Evolutionary conservation across 2,888 invertebrate genomes (phyloP), one percentile per base, ranked within the genome.

Genomic region (Drosophila buzzatii): DNA sequence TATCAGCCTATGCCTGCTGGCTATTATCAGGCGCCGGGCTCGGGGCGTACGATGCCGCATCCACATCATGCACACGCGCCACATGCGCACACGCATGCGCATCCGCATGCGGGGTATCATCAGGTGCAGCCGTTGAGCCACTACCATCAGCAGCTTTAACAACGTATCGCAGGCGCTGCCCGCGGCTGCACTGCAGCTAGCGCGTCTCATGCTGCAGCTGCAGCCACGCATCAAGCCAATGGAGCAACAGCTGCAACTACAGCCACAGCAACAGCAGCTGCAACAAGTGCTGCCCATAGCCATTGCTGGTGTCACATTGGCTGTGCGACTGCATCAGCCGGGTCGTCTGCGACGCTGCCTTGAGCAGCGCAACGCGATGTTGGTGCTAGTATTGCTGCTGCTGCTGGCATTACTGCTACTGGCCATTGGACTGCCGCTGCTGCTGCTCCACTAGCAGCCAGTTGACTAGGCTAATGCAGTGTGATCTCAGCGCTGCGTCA

Each of bases 141-240:
- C 37, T 91, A 90, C 68, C 91, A 88, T 73, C 90, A 85, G 76
- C 86, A 86, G 65, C 90, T 90, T 79, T 90, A 87, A 89, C 90
- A 86, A 87, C 82, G 87, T 77, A 60, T 73, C 77, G 69, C 47
- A 58, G 49, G 52, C 64, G 27, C 53, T 81, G 57, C 51, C 70
- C 23, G 61, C 49, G 18, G 78, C 65, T 57, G 71, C 69, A 8
- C 53, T 65, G 66, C 84, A 71, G 23, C 47, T 83, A 56, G 59
- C 65, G 41, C 70, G 65, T 20, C 65, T 72, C 12, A 52, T 70
- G 65, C 52, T 69, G 23, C 68, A 66, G 59, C 70, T 68, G 44
- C 71, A 66, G 2, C 27, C 27, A 3, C 42, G 49, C 51, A 62
- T 31, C 59, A 51, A 39, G 41, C 58, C 35, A 16, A 20, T 35